Conservation (phyloP, 2,888 invertebrate species). For the Sinelater perroti region DNA sequence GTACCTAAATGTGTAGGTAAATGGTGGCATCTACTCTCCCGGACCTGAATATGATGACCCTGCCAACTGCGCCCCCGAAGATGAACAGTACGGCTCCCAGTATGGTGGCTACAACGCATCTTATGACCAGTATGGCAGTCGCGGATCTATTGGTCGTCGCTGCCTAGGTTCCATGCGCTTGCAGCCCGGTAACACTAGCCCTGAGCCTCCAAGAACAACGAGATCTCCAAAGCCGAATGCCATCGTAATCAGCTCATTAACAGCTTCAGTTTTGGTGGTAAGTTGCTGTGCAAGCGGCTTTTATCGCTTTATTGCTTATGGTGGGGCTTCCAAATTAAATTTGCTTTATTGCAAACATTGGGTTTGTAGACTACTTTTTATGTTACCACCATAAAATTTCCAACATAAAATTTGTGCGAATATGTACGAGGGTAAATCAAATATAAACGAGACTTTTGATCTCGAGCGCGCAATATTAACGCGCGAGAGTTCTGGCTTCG, state of each 20-base stretch:
- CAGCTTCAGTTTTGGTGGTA: slow-evolving; percentile 86
- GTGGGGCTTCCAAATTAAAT: slow-evolving; percentile 19
- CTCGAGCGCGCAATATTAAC: too few relatives aligned
- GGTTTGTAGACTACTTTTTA: neutral
- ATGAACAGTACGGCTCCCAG: slow-evolving; percentile 90
- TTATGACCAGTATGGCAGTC: slow-evolving; percentile 89
- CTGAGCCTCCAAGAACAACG: slow-evolving; percentile 81
- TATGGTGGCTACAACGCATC: slow-evolving; percentile 83
- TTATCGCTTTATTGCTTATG: slow-evolving; percentile 32
- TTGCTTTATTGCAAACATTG: neutral
- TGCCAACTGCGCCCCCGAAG: slow-evolving; percentile 90
- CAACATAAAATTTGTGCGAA: too few relatives aligned
- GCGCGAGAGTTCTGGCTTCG: too few relatives aligned
- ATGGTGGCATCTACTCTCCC: slow-evolving; percentile 82
- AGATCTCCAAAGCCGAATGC: slow-evolving; percentile 93
- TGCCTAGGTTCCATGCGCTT: slow-evolving; percentile 65
- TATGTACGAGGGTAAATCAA: too few relatives aligned
- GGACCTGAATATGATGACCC: slow-evolving; percentile 94
- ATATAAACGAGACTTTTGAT: too few relatives aligned
- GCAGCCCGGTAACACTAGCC: slow-evolving; percentile 67
- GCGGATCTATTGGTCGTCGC: slow-evolving; percentile 76
- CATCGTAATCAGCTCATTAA: slow-evolving; percentile 82
- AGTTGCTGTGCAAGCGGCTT: slow-evolving; percentile 52
- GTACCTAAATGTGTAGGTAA: slow-evolving; percentile 65
- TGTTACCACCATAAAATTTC: too few relatives aligned